phyloP scores from a whole-genome alignment of 2,888 invertebrate genomes.

The Cordilura impudica region DNA sequence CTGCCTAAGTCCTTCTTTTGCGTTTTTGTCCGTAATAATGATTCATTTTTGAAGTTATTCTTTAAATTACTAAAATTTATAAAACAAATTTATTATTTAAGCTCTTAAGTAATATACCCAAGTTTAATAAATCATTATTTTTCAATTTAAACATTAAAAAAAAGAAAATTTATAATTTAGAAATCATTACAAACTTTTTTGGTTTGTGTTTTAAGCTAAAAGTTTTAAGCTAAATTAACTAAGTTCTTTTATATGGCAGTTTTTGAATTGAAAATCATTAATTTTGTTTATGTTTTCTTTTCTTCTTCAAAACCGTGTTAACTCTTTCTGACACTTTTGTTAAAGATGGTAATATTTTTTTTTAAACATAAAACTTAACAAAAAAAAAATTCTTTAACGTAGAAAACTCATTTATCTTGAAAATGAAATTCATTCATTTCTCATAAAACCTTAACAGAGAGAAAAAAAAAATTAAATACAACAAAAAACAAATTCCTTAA shows the following conservation, averaged over 20 bases:
- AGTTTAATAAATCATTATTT: too few species aligned
- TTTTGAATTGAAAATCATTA: background rate
- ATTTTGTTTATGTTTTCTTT: background rate
- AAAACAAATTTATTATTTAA: too few species aligned
- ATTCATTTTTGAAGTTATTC: too few species aligned
- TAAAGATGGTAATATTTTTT: background rate
- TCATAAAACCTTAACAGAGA: constrained; percentile 3
- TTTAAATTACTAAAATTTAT: too few species aligned
- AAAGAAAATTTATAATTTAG: background rate
- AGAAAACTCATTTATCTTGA: constrained; percentile 56
- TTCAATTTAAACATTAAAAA: background rate
- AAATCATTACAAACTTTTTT: background rate
- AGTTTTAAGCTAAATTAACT: background rate
- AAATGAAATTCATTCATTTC: constrained; percentile 56
- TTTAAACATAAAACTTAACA: background rate
- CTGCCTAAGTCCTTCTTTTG: too few species aligned
- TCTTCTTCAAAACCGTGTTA: background rate
- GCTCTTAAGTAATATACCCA: too few species aligned
- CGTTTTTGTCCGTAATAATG: too few species aligned
- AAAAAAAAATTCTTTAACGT: constrained; percentile 40
- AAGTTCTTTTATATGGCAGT: background rate
- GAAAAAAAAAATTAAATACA: too few species aligned
- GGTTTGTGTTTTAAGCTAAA: background rate
- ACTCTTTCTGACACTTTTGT: background rate
- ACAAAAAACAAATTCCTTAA: constrained; percentile 26